Evolutionary conservation across 2,888 invertebrate species (phyloP), one percentile per base, ranked within the genome.

Genomic region (Pyrgus malvae): DNA sequence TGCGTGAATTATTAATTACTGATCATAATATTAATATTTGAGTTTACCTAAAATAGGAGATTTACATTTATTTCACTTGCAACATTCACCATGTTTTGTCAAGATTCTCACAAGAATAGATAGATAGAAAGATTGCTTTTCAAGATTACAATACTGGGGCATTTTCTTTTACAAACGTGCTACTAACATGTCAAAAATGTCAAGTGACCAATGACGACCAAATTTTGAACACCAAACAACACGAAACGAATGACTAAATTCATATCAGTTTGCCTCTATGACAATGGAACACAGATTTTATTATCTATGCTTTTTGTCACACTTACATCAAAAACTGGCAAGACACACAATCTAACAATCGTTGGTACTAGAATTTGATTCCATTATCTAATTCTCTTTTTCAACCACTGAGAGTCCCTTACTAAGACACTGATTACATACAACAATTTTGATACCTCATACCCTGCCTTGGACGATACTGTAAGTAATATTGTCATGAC

Each of bases 401-500:
- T 40, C 16, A 41, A 17, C 35, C 25, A 21, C 23, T 17, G 29
- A 21, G 31, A 50, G 45, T 61, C 69, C 69, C 68, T 67, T 65
- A 70, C 72, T 64, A 66, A 70, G 69, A 63, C 63, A 68, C 66
- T 54, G 50, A 61, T 51, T 37, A 44, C 51, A 51, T 14, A 51
- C 51, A 51, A 37, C 27, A 27, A 37, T 27, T 46, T 40, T 51
- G 51, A 57, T 59, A 58, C 51, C 62, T 60, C 63, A 65, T 78
- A 78, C 79, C 79, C 79, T 78, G 78, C 72, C 67, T 63, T 57
- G 68, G 68, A 69, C 67, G 68, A 74, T 76, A 74, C 69, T 69
- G 67, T 64, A 59, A 60, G 59, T 35, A 41, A 53, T 51, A 45
- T 48, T 45, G 42, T 62, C 61, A 62, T 63, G 55, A 58, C 41